These are phyloP conservation scores for Hirtodrosophila alboralis DNA, from an alignment of 2,888 invertebrate genomes.

Conservation along the genomic window DNA sequence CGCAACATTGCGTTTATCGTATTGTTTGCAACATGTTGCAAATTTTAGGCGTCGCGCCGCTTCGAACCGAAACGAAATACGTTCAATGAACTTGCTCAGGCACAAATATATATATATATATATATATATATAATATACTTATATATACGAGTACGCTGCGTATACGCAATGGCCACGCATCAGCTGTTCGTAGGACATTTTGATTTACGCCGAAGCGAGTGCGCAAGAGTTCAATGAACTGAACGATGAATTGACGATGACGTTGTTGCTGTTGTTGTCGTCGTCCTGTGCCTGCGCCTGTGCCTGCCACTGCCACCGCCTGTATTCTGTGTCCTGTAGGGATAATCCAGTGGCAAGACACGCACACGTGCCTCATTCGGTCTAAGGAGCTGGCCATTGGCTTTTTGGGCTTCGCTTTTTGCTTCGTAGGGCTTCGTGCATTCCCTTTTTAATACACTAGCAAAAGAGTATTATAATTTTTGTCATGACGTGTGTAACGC, in stretches of 20 bases:
- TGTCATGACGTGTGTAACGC: too few relatives aligned
- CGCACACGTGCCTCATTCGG: slow-evolving; percentile 64
- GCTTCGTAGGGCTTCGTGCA: slow-evolving; percentile 68
- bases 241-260: slow-evolving; percentile 11
- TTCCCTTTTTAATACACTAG: too few relatives aligned
- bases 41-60: too few relatives aligned
- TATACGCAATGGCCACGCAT: slow-evolving; percentile 56
- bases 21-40: too few relatives aligned
- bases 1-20: too few relatives aligned
- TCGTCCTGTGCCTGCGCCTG: slow-evolving; percentile 4
- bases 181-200: slow-evolving; percentile 61
- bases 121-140: too few relatives aligned
- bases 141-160: too few relatives aligned
- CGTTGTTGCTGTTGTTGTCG: slow-evolving; percentile 3
- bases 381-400: slow-evolving; percentile 65
- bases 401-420: slow-evolving; percentile 58
- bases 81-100: too few relatives aligned
- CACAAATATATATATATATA: too few relatives aligned
- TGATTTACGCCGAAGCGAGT: slow-evolving; percentile 67
- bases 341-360: slow-evolving; percentile 70
- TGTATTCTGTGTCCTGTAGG: slow-evolving; percentile 53
- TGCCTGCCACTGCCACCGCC: slow-evolving; percentile 1
- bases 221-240: slow-evolving; percentile 66
- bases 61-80: too few relatives aligned
- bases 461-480: too few relatives aligned